Evolutionary conservation across 2,113 vertebrate species (phyloP).

Genomic region (Uropsilus gracilis): DNA sequence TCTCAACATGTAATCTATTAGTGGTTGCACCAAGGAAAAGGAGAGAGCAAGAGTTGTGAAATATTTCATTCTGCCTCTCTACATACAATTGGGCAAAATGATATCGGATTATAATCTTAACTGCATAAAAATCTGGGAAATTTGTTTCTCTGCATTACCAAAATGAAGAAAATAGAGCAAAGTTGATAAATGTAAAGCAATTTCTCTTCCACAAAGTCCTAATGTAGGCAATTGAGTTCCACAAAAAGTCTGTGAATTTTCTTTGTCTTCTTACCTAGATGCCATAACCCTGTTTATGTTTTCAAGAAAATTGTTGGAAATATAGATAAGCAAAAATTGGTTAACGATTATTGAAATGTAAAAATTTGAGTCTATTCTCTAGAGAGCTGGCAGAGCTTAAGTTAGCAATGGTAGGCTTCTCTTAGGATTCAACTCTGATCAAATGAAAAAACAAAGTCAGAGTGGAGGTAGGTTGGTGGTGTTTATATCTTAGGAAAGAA

Average conservation of each 20-base stretch:
- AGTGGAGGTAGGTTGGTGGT: not conserved
- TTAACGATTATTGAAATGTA: not conserved
- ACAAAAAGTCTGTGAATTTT: not conserved
- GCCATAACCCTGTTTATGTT: not conserved
- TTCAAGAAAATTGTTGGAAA: not conserved
- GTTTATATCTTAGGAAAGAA: not conserved
- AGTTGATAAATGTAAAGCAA: not conserved
- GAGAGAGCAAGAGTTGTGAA: not conserved
- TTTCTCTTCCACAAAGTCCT: not conserved
- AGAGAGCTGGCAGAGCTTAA: not conserved
- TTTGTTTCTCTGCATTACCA: not conserved
- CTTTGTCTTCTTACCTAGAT: not conserved
- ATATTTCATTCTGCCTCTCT: not conserved
- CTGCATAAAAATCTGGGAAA: not conserved
- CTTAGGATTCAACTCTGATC: not conserved
- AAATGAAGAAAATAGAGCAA: not conserved
- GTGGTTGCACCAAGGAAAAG: not conserved
- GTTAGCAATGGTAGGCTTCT: not conserved
- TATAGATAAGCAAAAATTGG: not conserved
- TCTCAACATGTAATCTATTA: not conserved
- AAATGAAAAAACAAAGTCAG: conserved; percentile 5
- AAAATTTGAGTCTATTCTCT: not conserved
- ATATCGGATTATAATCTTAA: not conserved
- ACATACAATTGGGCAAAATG: not conserved
- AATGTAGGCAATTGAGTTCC: not conserved